A percentile compares a stretch with the other conserved stretches of the same genome.
phyloP scores from a whole-genome alignment of 2,113 vertebrate species.

The Struthidea cinerea region DNA sequence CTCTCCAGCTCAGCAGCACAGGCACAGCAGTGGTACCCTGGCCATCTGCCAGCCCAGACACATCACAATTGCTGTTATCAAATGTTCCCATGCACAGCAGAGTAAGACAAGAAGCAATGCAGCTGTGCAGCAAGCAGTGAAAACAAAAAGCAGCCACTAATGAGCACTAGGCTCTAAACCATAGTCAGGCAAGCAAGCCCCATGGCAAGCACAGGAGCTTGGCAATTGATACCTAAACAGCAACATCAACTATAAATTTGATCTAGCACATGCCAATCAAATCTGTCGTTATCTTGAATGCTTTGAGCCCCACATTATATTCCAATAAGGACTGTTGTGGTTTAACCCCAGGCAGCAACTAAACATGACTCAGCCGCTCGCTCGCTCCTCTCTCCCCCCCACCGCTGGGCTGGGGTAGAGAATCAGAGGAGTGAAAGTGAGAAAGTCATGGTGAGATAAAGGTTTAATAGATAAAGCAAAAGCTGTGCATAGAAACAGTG shows the following conservation, averaged over 20 bases:
- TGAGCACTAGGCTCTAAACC: neutral
- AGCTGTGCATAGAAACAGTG: neutral
- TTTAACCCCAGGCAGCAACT: neutral
- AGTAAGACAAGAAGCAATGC: neutral
- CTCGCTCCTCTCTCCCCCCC: fast-evolving
- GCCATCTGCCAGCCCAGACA: neutral
- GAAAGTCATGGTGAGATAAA: neutral
- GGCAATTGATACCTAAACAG: neutral
- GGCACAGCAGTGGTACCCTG: neutral
- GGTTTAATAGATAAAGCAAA: neutral
- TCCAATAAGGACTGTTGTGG: neutral
- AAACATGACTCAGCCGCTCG: fast-evolving
- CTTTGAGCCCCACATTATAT: neutral
- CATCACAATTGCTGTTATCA: neutral
- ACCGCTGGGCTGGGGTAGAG: fast-evolving
- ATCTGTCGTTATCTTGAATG: neutral
- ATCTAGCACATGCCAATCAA: neutral
- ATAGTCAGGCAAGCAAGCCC: neutral
- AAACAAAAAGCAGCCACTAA: neutral
- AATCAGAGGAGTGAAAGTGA: neutral
- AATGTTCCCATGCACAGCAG: neutral
- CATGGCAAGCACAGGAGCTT: neutral
- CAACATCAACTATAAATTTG: neutral
- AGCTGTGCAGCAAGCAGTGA: neutral
- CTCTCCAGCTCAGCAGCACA: neutral